phyloP scores from a whole-genome alignment of 2,113 vertebrate species.

The Forbesichthys agassizii region DNA sequence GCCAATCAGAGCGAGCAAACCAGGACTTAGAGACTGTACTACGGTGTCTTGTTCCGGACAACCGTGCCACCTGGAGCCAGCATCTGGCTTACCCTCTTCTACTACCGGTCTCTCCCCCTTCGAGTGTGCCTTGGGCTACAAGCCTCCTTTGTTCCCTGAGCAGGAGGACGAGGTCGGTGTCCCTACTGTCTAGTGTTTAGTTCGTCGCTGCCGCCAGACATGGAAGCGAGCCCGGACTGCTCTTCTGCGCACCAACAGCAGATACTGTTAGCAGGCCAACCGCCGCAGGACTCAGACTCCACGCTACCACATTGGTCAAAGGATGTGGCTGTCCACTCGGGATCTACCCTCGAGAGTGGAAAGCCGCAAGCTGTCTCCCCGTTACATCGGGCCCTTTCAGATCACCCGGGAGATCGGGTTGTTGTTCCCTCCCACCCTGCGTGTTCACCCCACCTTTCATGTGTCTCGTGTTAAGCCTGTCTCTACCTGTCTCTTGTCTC shows the following conservation, averaged over 20 bases:
- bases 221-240: neutral
- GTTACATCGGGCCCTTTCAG: no score
- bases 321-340: neutral
- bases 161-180: neutral
- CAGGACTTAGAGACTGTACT: no score
- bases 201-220: neutral
- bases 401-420: no score
- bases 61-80: neutral
- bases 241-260: neutral
- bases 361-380: neutral
- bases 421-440: neutral
- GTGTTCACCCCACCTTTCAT: no score
- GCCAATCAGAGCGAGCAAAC: neutral
- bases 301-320: neutral
- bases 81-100: neutral
- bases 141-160: neutral
- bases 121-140: neutral
- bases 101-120: neutral
- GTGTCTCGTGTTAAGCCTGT: neutral
- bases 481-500: neutral
- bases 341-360: neutral
- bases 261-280: neutral
- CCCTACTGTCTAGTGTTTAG: neutral
- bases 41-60: no score
- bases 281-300: neutral